Base-by-base conservation (phyloP, 1,140 invertebrate genomes). In the Sinella curviseta region DNA sequence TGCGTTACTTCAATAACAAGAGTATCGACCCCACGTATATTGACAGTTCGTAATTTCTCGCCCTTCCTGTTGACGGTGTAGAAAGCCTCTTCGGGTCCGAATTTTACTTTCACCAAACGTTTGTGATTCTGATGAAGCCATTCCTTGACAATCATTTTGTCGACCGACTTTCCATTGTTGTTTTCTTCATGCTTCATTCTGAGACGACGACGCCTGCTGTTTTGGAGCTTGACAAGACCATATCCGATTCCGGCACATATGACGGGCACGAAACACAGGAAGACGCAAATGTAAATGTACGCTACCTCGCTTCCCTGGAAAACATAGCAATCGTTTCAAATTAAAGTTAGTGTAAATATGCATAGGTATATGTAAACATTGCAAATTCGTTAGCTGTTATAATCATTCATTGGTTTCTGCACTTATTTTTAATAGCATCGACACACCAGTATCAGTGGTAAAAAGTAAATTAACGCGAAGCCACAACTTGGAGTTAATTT, bases 71-170 rank as follows among this genome's bases (percentile, higher is more conserved):
- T 94, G 0, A 96, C 92, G 1, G 95, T 94, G 81, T 95, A 91
- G 12, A 97, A 89, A 0, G 92, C 92, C 0, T 93, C 90, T 85
- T 95, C 94, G 0, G 94, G 94, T 0, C 94, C 94, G 78, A 95
- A 94, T 83, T 95, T 93, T 0, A 98, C 90, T 84, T 96, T 97
- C 0, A 98, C 95, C 8, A 96, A 87, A 8, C 97, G 89, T 83
- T 95, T 95, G 85, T 97, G 92, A 83, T 97, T 96, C 20, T 95
- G 95, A 85, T 98, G 96, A 3, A 98, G 87, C 97, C 97, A 98
- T 87, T 99, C 97, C 31, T 95, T 91, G 24, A 96, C 95, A 36
- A 95, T 89, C 94, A 97, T 96, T 85, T 96, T 97, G 84, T 97
- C 95, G 0, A 96, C 93, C 28, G 92, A 93, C 88, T 93, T 92